A percentile compares a stretch with the other conserved stretches of the same genome.
Evolutionary conservation across 2,113 vertebrate species (phyloP).

Genomic region (Lepisosteus oculatus): DNA sequence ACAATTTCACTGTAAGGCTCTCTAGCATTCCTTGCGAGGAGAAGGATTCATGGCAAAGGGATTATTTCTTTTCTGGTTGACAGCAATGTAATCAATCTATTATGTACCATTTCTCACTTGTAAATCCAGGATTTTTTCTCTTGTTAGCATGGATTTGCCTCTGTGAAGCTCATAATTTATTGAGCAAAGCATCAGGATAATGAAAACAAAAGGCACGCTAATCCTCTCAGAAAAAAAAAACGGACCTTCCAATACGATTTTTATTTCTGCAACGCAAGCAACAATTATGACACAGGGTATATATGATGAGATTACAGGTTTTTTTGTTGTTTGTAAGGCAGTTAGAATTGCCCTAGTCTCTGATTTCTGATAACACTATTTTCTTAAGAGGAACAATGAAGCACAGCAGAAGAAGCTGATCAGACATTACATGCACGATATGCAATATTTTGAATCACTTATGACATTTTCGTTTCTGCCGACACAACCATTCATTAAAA

Average conservation of each 20-base stretch:
- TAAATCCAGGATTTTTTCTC: constrained; percentile 37
- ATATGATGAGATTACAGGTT: too few relatives aligned
- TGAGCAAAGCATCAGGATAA: constrained; percentile 35
- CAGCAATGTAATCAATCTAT: constrained; percentile 39
- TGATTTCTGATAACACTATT: too few relatives aligned
- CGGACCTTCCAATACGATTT: too few relatives aligned
- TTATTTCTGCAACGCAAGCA: too few relatives aligned
- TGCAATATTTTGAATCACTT: constrained; percentile 72
- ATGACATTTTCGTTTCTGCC: constrained; percentile 66
- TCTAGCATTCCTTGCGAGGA: constrained; percentile 23
- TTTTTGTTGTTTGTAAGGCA: too few relatives aligned
- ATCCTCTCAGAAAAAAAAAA: constrained; percentile 5
- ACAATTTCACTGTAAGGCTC: neutral
- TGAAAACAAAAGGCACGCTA: constrained; percentile 23
- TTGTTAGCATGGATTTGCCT: constrained; percentile 28
- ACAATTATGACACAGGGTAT: too few relatives aligned
- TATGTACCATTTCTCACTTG: constrained; percentile 32
- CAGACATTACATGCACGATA: constrained; percentile 65
- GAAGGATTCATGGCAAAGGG: constrained; percentile 25
- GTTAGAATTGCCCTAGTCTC: too few relatives aligned
- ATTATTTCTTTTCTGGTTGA: constrained; percentile 23
- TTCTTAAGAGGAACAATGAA: neutral
- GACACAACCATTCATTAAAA: constrained; percentile 71
- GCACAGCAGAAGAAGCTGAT: neutral
- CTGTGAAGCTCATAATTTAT: constrained; percentile 34